Base-by-base conservation (phyloP, 1,140 invertebrate species). In the Lepidostoma basale region DNA sequence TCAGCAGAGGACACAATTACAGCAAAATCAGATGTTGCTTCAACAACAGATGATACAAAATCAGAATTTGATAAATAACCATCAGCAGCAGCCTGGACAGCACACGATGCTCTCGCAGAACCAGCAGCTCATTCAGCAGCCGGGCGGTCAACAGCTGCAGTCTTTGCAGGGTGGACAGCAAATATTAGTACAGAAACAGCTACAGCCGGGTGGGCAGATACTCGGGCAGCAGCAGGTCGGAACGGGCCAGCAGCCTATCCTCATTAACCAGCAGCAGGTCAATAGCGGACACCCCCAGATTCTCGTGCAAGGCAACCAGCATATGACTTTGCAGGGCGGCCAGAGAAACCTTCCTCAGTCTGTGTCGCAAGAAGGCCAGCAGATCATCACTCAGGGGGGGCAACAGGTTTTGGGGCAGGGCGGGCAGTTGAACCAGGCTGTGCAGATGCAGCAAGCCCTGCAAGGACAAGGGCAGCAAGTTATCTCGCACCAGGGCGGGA, bases 21-120 rank as follows among this genome's bases (percentile, higher is more conserved):
- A 78, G 22, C 84, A 82, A 54, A 82, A 76, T 47, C 82, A 84
- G 75, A 78, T 84, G 60, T 79, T 82, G 26, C 75, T 82, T 14
- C 83, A 83, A 36, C 82, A 84, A 42, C 82, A 84, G 68, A 79
- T 82, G 30, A 79, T 83, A 76, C 82, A 83, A 65, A 82, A 80
- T 4, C 79, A 81, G 62, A 77, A 76, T 12, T 59, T 82, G 28
- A 76, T 83, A 47, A 80, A 77, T 62, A 81, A 79, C 58, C 80
- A 81, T 65, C 79, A 81, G 52, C 44, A 40, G 25, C 59, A 62
- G 47, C 10, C 40, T n/a, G 60, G 60, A 62, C 59, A 67, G 68
- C 76, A 23, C 78, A 81, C 30, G 81, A 80, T 62, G 65, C 79
- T 80, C 0, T 80, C 81, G 67, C 81, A 83, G 36, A 74, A 75